Conservation (phyloP, 37 sponge, comb jelly and placozoan genomes). For the Mnemiopsis leidyi region DNA sequence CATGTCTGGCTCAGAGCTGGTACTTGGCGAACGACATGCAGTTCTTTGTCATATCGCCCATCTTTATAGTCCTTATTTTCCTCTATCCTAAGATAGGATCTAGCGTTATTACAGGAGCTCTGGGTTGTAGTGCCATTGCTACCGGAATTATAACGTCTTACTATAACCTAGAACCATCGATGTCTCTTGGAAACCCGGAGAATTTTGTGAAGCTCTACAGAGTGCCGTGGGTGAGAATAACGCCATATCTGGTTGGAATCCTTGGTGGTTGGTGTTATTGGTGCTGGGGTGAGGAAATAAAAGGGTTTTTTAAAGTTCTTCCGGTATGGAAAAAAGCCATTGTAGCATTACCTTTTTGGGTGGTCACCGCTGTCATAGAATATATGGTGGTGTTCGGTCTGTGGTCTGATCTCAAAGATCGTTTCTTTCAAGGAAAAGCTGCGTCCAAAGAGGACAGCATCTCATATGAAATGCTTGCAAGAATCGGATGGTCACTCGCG, state of each 20-base stretch:
- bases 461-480: background rate
- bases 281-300: background rate
- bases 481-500: background rate
- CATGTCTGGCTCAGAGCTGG: constrained; percentile 22
- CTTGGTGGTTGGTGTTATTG: constrained; percentile 13
- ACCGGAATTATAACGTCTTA: background rate
- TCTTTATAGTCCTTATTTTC: constrained; percentile 26
- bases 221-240: background rate
- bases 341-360: background rate
- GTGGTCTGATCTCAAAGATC: background rate
- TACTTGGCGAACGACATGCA: constrained; percentile 57
- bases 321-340: background rate
- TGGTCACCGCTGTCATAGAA: background rate
- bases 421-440: background rate
- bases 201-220: background rate
- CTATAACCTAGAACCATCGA: constrained; percentile 11
- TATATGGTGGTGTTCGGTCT: constrained; percentile 18
- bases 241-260: constrained; percentile 34
- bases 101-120: background rate
- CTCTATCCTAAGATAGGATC: background rate
- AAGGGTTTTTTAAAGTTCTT: background rate
- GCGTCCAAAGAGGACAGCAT: background rate
- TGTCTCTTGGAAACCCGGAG: background rate
- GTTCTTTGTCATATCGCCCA: constrained; percentile 1
- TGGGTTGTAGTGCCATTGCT: background rate